phyloP scores from a whole-genome alignment of 2,888 invertebrate species.

The Drosophila prolongata region DNA sequence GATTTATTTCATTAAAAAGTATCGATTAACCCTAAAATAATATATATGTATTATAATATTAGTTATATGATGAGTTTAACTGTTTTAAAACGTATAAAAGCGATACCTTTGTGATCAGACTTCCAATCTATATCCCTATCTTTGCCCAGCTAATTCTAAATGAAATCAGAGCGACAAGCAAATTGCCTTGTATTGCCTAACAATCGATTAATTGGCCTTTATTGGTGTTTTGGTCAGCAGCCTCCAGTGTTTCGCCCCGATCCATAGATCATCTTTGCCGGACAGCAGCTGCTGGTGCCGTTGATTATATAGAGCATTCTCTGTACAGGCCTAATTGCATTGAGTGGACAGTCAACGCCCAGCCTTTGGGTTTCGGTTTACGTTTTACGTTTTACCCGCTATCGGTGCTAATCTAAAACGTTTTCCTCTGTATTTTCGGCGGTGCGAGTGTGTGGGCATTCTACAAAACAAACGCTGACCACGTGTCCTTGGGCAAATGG shows the following conservation, averaged over 20 bases:
- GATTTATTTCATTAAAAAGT: no score
- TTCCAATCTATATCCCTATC: no score
- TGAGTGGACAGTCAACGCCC: constrained; percentile 69
- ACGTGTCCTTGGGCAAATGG: constrained; percentile 37
- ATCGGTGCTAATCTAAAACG: constrained; percentile 70
- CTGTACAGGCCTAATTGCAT: constrained; percentile 61
- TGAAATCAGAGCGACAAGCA: constrained; percentile 9
- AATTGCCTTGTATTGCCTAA: constrained; percentile 6
- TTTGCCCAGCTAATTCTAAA: neutral
- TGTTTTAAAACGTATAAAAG: no score
- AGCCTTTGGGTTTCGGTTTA: constrained; percentile 8
- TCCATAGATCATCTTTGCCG: constrained; percentile 31
- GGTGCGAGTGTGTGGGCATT: constrained; percentile 55
- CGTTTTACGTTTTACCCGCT: constrained; percentile 5
- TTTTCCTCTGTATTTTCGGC: constrained; percentile 31
- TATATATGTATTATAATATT: no score
- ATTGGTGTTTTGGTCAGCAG: constrained; percentile 26
- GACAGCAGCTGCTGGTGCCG: constrained; percentile 37
- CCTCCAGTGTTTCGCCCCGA: constrained; percentile 15
- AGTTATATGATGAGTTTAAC: no score
- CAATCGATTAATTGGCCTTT: constrained; percentile 45
- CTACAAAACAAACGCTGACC: constrained; percentile 62
- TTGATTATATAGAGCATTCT: constrained; percentile 4
- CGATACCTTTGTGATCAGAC: no score
- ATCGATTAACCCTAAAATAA: neutral